Evolutionary conservation across 2,888 invertebrate species (phyloP).

Genomic region (Dromius quadrimaculatus): DNA sequence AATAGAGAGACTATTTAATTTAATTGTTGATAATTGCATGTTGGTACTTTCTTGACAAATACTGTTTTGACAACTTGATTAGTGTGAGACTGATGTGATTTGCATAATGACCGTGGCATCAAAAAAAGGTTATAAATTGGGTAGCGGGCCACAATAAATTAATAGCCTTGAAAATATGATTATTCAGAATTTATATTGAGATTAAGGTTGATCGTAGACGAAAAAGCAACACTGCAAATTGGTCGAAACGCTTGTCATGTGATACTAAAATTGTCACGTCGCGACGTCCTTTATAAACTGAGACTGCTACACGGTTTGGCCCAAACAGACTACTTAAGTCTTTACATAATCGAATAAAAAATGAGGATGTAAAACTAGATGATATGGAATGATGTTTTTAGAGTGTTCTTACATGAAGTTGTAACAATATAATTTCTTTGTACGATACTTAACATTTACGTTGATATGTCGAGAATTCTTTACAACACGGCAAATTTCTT

Average conservation of each 20-base stretch:
- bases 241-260: too few species aligned
- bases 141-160: slow-evolving; percentile 31
- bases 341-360: too few species aligned
- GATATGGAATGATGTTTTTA: too few species aligned
- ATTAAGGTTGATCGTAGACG: slow-evolving; percentile 18
- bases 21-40: background rate
- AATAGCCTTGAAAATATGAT: slow-evolving; percentile 21
- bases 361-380: too few species aligned
- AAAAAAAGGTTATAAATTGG: slow-evolving; percentile 35
- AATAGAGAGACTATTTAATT: background rate
- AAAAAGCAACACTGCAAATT: too few species aligned
- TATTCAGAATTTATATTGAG: slow-evolving; percentile 36
- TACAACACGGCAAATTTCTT: background rate
- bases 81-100: background rate
- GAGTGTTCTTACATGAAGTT: too few species aligned
- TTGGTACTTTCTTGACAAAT: background rate
- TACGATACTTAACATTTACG: too few species aligned
- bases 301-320: too few species aligned
- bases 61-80: slow-evolving; percentile 21
- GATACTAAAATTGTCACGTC: too few species aligned
- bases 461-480: background rate
- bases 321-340: too few species aligned
- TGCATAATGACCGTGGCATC: slow-evolving; percentile 35
- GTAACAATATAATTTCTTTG: too few species aligned
- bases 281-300: too few species aligned